Base-by-base conservation (phyloP, 2,888 invertebrate species). In the Gibbula magus region DNA sequence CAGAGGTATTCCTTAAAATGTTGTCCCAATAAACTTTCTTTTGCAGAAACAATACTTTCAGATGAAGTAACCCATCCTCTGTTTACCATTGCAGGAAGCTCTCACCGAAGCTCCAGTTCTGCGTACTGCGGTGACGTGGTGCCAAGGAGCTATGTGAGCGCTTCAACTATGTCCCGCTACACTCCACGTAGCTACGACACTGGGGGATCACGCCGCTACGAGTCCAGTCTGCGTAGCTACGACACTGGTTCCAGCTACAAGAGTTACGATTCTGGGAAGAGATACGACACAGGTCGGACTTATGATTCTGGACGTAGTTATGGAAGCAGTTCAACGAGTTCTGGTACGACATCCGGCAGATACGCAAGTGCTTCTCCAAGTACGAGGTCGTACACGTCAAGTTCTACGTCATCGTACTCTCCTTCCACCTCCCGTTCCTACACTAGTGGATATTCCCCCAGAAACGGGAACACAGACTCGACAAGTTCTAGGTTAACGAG, bases 151-250 rank as follows among this genome's bases (percentile, higher is more conserved):
- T 53, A 74, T 66, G 56, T 78, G 56, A 35, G 75, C 45, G 70
- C 18, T 20, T 53, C 78, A 78, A 74, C 53, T 53, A 81, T 81
- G 80, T 81, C 80, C 10, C 80, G 80, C 67, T 81, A 81, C 78
- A 32, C 70, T 67, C 56, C 80, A 16, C 77, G 66, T 29, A 66
- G 51, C 77, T 77, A 77, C 25, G 77, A 77, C 66, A 77, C 29
- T 4, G 51, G 77, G 51, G 61, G 77, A 53, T 78, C 78, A 8
- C 56, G 35, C 18, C 70, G 56, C 13, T 78, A 74, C 35, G 70
- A 70, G 22, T 32, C 75, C 18, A 20, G 53, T 35, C 53, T 54
- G n/a, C 52, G 75, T 25, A 52, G 75, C 52, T 75, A 75, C 20
- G 75, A 75, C 54, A 54, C 75, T 16, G 54, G 75, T 16, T 54